Conservation (phyloP, 2,113 vertebrate species). For the Cnemophilus loriae region DNA sequence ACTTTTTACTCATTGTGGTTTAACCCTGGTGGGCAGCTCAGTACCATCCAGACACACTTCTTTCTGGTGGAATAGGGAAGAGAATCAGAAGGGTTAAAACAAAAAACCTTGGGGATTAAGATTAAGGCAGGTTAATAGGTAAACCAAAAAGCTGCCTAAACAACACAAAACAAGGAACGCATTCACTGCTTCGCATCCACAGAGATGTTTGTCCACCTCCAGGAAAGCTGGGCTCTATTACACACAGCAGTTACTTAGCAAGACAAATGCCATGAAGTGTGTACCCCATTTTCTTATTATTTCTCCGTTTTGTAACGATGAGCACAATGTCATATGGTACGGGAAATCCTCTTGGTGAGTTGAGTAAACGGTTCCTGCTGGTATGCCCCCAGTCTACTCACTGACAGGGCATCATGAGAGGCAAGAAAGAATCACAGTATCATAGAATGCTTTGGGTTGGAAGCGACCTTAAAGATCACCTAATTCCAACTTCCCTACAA, state of each 20-base stretch:
- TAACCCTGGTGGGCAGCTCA: background rate
- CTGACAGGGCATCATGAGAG: background rate
- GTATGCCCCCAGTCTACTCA: background rate
- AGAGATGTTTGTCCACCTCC: background rate
- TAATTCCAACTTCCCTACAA: background rate
- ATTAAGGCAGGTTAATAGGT: background rate
- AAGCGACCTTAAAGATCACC: background rate
- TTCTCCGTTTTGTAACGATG: background rate
- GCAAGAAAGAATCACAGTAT: background rate
- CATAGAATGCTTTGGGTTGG: background rate
- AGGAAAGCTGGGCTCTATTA: background rate
- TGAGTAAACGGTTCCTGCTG: background rate
- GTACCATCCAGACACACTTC: rapidly evolving
- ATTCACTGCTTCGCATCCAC: background rate
- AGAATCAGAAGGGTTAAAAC: background rate
- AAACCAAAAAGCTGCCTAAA: background rate
- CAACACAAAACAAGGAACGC: background rate
- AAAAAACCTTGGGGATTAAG: background rate
- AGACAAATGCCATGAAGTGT: background rate
- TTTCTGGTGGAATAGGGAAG: background rate
- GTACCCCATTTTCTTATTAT: background rate
- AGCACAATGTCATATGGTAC: background rate
- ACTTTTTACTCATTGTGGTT: background rate
- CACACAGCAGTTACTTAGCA: background rate
- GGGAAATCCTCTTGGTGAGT: background rate